A percentile compares a stretch with the other conserved stretches of the same genome.
Conservation (phyloP, 2,888 invertebrate genomes). For the Eupelmus urozonus region DNA sequence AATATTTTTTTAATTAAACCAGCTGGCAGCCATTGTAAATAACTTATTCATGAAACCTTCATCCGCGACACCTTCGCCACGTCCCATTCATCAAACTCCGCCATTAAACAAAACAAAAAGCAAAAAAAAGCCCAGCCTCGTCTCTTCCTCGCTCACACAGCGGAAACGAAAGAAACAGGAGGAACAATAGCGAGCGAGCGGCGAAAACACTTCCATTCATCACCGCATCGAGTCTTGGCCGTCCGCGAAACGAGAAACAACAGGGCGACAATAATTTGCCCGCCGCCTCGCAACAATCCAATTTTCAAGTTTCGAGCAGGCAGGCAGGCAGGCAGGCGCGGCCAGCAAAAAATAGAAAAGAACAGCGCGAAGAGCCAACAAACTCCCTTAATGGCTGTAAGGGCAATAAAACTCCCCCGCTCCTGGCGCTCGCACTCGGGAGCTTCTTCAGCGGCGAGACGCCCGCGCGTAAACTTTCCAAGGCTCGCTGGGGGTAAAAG, state of each 20-base stretch:
- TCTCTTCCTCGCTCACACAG: too few species aligned
- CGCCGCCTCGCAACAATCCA: conserved; percentile 42
- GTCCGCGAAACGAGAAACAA: conserved; percentile 8
- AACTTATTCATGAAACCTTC: too few species aligned
- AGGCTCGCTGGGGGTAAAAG: background rate
- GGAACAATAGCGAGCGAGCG: background rate
- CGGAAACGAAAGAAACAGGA: background rate
- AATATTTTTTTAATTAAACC: too few species aligned
- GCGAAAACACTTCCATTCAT: conserved; percentile 6
- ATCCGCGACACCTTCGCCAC: too few species aligned
- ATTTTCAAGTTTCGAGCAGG: conserved; percentile 44
- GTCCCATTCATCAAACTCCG: too few species aligned
- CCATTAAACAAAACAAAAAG: too few species aligned
- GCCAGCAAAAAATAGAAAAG: background rate
- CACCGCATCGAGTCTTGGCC: background rate
- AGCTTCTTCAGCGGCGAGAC: conserved; percentile 5
- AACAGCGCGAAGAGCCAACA: conserved; percentile 12
- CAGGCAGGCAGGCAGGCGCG: background rate
- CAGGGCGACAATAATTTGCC: conserved; percentile 29
- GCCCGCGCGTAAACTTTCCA: conserved; percentile 33
- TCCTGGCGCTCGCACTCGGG: conserved; percentile 12
- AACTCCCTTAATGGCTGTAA: conserved; percentile 50
- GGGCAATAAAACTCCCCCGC: conserved; percentile 49
- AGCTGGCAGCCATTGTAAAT: too few species aligned
- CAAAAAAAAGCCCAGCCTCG: background rate